Evolutionary conservation across 1,140 invertebrate genomes (phyloP).

Genomic region (Glomeris maerens): DNA sequence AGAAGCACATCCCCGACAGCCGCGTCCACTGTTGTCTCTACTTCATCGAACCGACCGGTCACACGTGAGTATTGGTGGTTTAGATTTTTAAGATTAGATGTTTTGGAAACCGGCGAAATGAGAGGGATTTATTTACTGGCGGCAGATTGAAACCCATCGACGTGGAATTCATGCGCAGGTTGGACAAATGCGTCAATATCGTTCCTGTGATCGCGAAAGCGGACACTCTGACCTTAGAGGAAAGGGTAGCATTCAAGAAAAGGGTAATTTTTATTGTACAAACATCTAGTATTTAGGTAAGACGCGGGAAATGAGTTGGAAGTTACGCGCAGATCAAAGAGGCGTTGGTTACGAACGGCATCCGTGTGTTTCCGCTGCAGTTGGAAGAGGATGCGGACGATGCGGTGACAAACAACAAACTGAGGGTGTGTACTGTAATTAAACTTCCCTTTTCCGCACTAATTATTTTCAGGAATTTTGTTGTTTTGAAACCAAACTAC

Average conservation of each 20-base stretch:
- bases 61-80: conserved; percentile 29
- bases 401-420: conserved; percentile 18
- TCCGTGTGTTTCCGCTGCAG: conserved; percentile 22
- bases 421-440: conserved; percentile 16
- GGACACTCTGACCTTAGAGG: conserved; percentile 39
- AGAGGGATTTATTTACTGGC: conserved; percentile 9
- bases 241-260: conserved; percentile 32
- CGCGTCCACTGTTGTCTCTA: conserved; percentile 46
- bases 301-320: no score
- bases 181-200: conserved; percentile 43
- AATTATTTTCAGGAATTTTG: no score
- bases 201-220: conserved; percentile 47
- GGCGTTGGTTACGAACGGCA: conserved; percentile 21
- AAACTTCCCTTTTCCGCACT: no score
- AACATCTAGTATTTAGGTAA: no score
- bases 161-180: conserved; percentile 41
- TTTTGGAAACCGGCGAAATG: no score
- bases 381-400: conserved; percentile 22
- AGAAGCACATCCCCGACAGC: conserved; percentile 30
- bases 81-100: background rate
- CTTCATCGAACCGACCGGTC: conserved; percentile 40
- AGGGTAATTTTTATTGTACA: conserved; percentile 24
- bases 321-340: conserved; percentile 17
- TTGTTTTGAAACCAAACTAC: no score
- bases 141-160: conserved; percentile 40